Conservation (phyloP, 2,113 vertebrate genomes). For the Colaptes auratus region DNA sequence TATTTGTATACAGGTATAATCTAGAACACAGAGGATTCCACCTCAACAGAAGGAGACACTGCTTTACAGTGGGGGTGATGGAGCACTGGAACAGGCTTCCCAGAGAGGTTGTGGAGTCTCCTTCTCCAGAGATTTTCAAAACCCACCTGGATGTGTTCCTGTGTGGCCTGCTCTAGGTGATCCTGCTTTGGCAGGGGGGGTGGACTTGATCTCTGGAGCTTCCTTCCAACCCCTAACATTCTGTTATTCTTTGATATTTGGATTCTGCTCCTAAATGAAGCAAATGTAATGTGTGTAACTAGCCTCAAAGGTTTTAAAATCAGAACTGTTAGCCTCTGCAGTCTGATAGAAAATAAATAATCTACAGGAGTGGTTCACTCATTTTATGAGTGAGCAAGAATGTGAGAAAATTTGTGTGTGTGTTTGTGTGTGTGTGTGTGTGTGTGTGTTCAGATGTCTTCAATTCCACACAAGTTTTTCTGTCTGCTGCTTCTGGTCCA, state of each 20-base stretch:
- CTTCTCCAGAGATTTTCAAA: no score
- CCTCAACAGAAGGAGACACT: no score
- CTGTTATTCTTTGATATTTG: not conserved
- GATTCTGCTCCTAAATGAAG: not conserved
- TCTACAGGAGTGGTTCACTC: not conserved
- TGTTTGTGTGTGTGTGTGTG: no score
- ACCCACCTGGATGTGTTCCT: no score
- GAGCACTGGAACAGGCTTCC: no score
- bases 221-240: no score
- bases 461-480: not conserved
- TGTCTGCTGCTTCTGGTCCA: not conserved
- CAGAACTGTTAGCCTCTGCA: not conserved
- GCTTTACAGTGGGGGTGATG: no score
- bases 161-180: no score
- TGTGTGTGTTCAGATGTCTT: not conserved
- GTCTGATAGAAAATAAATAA: not conserved
- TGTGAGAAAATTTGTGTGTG: not conserved
- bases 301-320: not conserved
- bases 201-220: no score
- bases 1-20: not conserved
- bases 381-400: not conserved
- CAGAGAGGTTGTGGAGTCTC: no score
- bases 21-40: no score
- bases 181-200: no score
- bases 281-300: not conserved